A percentile compares a stretch with the other conserved stretches of the same genome.
Conservation (phyloP, 2,797 vertebrate genomes). For the Ataeniobius toweri region DNA sequence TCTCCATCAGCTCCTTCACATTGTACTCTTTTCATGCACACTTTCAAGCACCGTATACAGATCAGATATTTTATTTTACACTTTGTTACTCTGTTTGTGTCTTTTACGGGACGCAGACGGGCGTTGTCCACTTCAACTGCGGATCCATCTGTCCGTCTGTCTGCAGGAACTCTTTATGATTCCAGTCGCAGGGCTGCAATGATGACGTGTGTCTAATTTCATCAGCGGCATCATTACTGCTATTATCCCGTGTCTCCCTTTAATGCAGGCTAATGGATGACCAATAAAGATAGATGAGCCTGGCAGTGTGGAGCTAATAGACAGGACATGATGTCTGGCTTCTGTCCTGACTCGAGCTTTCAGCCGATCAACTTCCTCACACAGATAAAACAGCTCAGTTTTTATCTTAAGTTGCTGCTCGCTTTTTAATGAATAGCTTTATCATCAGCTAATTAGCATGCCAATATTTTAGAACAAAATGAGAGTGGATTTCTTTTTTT, state of each 20-base stretch:
- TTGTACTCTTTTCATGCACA: slow-evolving; percentile 42
- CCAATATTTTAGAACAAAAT: slow-evolving; percentile 23
- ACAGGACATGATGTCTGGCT: slow-evolving; percentile 88
- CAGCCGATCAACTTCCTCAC: slow-evolving; percentile 62
- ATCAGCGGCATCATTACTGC: slow-evolving; percentile 85
- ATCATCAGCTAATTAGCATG: slow-evolving; percentile 40
- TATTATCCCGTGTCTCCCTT: slow-evolving; percentile 85
- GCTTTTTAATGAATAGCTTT: slow-evolving; percentile 37
- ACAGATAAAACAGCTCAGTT: slow-evolving; percentile 53
- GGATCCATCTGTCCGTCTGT: slow-evolving; percentile 54
- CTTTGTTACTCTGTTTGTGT: background rate
- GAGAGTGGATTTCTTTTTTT: slow-evolving; percentile 12
- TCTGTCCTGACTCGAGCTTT: slow-evolving; percentile 73
- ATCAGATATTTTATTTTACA: slow-evolving; percentile 14
- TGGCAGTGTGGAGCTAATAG: slow-evolving; percentile 85
- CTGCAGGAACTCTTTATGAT: slow-evolving; percentile 67
- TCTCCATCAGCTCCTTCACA: slow-evolving; percentile 62
- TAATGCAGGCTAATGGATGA: slow-evolving; percentile 86
- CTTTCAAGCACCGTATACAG: slow-evolving; percentile 30
- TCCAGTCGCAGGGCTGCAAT: slow-evolving; percentile 67
- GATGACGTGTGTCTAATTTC: slow-evolving; percentile 80
- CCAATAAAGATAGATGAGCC: slow-evolving; percentile 89
- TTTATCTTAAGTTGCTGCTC: slow-evolving; percentile 40
- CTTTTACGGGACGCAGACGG: slow-evolving; percentile 13
- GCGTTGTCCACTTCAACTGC: slow-evolving; percentile 36